Conservation (phyloP, 2,888 invertebrate species). For the Myathropa florea region DNA sequence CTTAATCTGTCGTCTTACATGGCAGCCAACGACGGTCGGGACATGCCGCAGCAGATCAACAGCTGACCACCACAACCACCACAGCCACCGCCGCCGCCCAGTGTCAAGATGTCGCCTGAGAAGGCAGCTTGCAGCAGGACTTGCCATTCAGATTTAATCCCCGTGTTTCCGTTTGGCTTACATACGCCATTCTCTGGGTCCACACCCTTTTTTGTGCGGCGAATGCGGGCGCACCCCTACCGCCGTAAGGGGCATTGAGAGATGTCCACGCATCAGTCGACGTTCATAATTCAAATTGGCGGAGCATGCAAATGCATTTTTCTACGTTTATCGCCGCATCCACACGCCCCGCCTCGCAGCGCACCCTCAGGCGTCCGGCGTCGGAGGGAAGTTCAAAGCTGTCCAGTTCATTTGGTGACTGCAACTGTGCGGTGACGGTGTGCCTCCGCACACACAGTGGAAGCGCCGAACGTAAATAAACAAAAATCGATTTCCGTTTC, state of each 20-base stretch:
- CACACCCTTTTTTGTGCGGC: slow-evolving; percentile 50
- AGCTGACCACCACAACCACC: slow-evolving; percentile 2
- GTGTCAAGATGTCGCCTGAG: slow-evolving; percentile 43
- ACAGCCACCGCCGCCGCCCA: background rate
- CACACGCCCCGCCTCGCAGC: background rate
- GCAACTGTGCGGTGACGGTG: background rate
- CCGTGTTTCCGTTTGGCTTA: background rate
- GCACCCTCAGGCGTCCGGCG: no score
- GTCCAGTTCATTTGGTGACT: slow-evolving; percentile 28
- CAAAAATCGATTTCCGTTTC: slow-evolving; percentile 70
- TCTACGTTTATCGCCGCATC: background rate
- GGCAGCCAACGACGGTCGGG: background rate
- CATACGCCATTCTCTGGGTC: background rate
- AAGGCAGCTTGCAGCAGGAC: background rate
- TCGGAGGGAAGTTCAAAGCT: background rate
- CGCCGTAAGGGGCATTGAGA: background rate
- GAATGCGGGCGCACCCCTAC: background rate
- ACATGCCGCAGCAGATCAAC: slow-evolving; percentile 49
- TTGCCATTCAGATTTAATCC: slow-evolving; percentile 33
- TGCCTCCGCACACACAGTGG: slow-evolving; percentile 9
- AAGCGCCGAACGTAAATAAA: slow-evolving; percentile 57
- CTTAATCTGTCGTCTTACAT: slow-evolving; percentile 43
- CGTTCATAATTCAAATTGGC: slow-evolving; percentile 50
- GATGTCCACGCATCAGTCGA: background rate
- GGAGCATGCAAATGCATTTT: slow-evolving; percentile 19